These are phyloP conservation scores for Tangachromis dhanisi DNA, from an alignment of 2,113 vertebrate species.

Conservation along the genomic window DNA sequence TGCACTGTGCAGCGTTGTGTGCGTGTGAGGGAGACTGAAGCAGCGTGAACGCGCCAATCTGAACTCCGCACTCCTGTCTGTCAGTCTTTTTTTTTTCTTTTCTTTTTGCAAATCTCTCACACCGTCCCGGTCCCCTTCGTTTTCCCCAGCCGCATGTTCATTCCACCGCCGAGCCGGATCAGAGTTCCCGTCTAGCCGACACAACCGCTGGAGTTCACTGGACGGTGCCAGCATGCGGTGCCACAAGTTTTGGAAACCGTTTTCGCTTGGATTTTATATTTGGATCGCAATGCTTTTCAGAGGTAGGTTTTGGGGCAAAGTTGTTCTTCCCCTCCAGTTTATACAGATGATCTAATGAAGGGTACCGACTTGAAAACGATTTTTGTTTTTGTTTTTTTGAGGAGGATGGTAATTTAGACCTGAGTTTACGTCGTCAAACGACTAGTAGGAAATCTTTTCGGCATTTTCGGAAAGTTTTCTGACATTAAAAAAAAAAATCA, in stretches of 20 bases:
- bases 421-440: not conserved
- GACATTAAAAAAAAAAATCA: not conserved
- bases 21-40: not conserved
- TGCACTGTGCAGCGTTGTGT: not conserved
- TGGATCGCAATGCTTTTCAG: conserved; percentile 58
- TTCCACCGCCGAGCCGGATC: not conserved
- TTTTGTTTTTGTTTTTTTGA: not conserved
- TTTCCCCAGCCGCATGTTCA: conserved; percentile 15
- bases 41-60: conserved; percentile 29
- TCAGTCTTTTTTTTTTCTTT: not conserved
- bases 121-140: not conserved
- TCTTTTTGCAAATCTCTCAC: not conserved
- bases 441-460: not conserved
- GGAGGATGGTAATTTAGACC: not conserved
- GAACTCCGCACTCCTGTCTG: conserved; percentile 1
- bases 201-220: not conserved
- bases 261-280: conserved; percentile 60
- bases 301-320: conserved; percentile 43
- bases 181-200: not conserved
- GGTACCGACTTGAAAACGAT: not conserved
- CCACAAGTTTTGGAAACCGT: conserved; percentile 57
- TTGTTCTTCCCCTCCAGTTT: not conserved
- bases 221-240: conserved; percentile 55
- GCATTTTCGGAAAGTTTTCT: not conserved
- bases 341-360: not conserved